Evolutionary conservation across 30 jellyfish, hydroid and myxozoan genomes (phyloP), one percentile per base, ranked within the genome.

Genomic region (Aurelia sp.): DNA sequence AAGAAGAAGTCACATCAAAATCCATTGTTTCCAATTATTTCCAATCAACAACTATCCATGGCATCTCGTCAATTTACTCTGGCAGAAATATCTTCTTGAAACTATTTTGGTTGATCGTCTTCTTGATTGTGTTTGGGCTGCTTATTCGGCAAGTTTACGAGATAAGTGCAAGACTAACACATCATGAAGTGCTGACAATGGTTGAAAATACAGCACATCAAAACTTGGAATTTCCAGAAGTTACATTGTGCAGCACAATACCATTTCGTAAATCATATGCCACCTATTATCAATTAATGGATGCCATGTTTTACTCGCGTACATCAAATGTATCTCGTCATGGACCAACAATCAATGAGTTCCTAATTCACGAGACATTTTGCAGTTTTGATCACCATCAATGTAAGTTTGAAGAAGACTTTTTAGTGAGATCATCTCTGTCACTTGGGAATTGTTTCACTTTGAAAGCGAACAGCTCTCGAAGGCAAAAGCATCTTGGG

Each of bases 371-470:
- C 37, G 69, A 59, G 13, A 18, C 69, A 18, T 13, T 59, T 21
- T 59, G 69, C 11, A 13, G 33, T 18, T 59, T 59, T 13, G 69
- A 8, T 59, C 13, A n/a, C 13, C 33, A 6, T n/a, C 23, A 59
- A 15, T 59, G 69, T 21, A n/a, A 21, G 6, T 59, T 59, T 59
- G 4, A 15, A 21, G 35, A 59, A 4, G 69, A 59, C 33, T 59
- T 59, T 12, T n/a, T 21, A 4, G 33, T 59, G 35, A 18, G 9
- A 18, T 10, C 69, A 59, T 18, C 69, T 59, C 16, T 9, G 69
- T 13, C 69, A 10, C 33, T 59, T n/a, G 69, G 69, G 69, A 59
- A 59, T 18, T 59, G 69, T 21, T 59, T 59, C 69, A 59, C 69
- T n/a, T 59, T 59, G 11, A 59, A 59, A n/a, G 69, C 23, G 16